A percentile compares a stretch with the other conserved stretches of the same genome.
phyloP scores from a whole-genome alignment of 2,797 vertebrate species.

The Sandelia bainsii region DNA sequence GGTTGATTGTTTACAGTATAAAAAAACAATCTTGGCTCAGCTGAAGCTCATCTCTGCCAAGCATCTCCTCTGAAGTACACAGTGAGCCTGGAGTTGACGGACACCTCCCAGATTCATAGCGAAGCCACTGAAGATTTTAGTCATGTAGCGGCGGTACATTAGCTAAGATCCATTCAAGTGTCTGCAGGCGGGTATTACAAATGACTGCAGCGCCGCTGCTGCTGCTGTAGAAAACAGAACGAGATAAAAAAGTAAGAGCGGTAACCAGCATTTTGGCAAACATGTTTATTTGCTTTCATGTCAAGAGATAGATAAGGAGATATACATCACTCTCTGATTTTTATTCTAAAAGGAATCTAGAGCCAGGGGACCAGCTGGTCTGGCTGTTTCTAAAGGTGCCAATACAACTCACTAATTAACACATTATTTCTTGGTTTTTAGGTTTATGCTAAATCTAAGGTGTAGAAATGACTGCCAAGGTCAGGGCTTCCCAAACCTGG shows the following conservation, averaged over 20 bases:
- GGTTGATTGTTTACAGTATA: conserved; percentile 35
- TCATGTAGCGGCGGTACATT: neutral
- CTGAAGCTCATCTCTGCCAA: conserved; percentile 11
- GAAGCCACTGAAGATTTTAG: neutral
- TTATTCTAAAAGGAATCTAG: too few species aligned
- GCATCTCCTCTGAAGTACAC: conserved; percentile 20
- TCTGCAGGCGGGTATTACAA: neutral
- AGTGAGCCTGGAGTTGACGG: conserved; percentile 5
- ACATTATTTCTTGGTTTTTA: too few species aligned
- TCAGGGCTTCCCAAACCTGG: too few species aligned
- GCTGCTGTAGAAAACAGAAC: neutral
- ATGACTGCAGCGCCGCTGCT: neutral
- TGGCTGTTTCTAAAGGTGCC: too few species aligned
- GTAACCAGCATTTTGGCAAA: too few species aligned
- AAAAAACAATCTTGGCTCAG: conserved; percentile 27
- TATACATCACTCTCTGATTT: too few species aligned
- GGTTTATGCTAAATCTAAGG: too few species aligned
- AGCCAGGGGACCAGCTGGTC: too few species aligned
- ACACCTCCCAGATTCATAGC: conserved; percentile 9
- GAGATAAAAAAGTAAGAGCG: neutral
- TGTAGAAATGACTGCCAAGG: too few species aligned
- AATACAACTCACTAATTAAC: too few species aligned
- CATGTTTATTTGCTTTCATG: too few species aligned
- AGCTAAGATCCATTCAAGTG: conserved; percentile 3
- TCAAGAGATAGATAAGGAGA: too few species aligned